Base-by-base conservation (phyloP, 2,113 vertebrate species). In the Tiliqua scincoides region DNA sequence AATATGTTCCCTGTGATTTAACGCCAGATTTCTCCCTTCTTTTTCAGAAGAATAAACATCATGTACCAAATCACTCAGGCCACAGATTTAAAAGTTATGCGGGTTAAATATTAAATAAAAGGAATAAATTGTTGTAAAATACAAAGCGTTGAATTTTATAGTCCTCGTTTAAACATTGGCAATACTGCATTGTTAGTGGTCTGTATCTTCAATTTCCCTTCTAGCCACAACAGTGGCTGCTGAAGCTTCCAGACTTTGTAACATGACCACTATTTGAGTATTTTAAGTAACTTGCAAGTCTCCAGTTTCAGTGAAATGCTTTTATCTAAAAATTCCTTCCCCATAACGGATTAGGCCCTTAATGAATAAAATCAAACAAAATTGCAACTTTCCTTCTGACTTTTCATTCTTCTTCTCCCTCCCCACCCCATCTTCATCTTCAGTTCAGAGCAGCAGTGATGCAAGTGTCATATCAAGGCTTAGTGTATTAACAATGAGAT, bases 171-270 rank as follows among this genome's bases (percentile, higher is more conserved):
- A 0, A 14, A 79, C 72, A 90, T 89, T 85, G 82, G 79, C 52
- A 54, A 54, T 87, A 80, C 52, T 71, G 5, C 85, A 84, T 65
- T 79, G 3, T 89, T 81, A 91, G 85, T 86, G 72, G 79, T 54
- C 27, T 83, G 68, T 40, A 87, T 54, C 76, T 89, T 89, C 75
- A 72, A 85, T 91, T 85, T 37, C 84, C 23, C 32, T 80, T 3
- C 48, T 71, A 77, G 85, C 76, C 81, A 89, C 78, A 91, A 68
- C 78, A 78, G 90, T 67, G 83, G 86, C 81, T 88, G 72, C 54
- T 88, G 80, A 91, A 93, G 84, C 0, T 1, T 62, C 89, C 74
- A 30, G 61, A 65, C 2, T 0, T 87, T 87, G 77, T 84, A 48
- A 17, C 65, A 48, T 83, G 80, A 86, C 85, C 89, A 71, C 70